phyloP scores from a whole-genome alignment of 2,113 vertebrate species.

The Hassar affinis region DNA sequence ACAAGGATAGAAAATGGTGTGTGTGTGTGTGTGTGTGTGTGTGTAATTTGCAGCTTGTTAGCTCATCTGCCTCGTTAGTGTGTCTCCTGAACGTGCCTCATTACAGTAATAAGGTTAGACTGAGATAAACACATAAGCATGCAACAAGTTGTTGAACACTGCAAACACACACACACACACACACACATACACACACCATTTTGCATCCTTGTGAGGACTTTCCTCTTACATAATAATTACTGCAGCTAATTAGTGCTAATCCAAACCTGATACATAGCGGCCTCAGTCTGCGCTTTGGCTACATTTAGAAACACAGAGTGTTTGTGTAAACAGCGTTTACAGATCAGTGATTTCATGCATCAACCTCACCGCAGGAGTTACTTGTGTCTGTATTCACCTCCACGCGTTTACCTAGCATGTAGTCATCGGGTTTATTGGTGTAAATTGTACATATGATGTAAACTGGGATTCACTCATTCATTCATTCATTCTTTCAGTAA shows the following conservation, averaged over 20 bases:
- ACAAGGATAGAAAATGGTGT: too few species aligned
- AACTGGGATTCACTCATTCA: background rate
- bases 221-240: background rate
- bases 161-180: background rate
- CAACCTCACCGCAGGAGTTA: background rate
- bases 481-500: too few species aligned
- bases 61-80: background rate
- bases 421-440: background rate
- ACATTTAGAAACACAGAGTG: background rate
- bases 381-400: background rate
- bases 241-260: too few species aligned
- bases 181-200: background rate
- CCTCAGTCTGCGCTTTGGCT: background rate
- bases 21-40: too few species aligned
- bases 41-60: background rate
- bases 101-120: background rate
- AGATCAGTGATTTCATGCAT: background rate
- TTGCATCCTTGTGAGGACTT: background rate
- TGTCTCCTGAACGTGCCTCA: background rate
- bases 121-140: constrained; percentile 11
- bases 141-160: background rate
- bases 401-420: background rate
- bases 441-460: background rate
- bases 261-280: background rate
- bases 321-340: background rate